A percentile compares a stretch with the other conserved stretches of the same genome.
Evolutionary conservation across 2,888 invertebrate genomes (phyloP).

Genomic region (Antheraea assamensis): DNA sequence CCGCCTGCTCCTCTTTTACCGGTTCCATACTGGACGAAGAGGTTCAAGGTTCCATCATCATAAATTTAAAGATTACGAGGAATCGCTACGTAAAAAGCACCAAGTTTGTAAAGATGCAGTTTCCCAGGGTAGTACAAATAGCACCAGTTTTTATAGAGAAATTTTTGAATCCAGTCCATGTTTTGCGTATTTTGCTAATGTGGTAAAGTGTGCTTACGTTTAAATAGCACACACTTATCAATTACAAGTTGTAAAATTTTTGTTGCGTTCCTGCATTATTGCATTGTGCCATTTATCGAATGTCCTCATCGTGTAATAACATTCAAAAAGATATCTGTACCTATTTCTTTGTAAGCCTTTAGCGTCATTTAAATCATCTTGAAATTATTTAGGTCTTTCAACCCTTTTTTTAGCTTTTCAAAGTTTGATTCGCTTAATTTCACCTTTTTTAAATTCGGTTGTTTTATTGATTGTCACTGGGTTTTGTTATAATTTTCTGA

Average conservation of each 20-base stretch:
- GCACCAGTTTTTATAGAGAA: slow-evolving; percentile 17
- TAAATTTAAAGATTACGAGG: slow-evolving; percentile 23
- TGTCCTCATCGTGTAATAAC: too few relatives aligned
- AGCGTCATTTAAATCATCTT: too few relatives aligned
- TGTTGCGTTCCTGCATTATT: too few relatives aligned
- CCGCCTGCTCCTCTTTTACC: slow-evolving; percentile 32
- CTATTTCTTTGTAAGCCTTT: too few relatives aligned
- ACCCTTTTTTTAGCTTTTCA: too few relatives aligned
- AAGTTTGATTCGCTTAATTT: too few relatives aligned
- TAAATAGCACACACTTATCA: background rate
- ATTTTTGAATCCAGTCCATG: background rate
- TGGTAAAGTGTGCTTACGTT: background rate
- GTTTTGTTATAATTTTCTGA: too few relatives aligned
- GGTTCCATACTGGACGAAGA: slow-evolving; percentile 15
- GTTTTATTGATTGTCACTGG: too few relatives aligned
- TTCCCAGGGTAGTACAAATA: slow-evolving; percentile 11
- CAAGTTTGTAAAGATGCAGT: slow-evolving; percentile 9
- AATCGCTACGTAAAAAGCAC: slow-evolving; percentile 18
- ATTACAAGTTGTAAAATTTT: background rate
- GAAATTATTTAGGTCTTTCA: too few relatives aligned
- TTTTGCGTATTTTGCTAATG: background rate
- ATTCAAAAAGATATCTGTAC: too few relatives aligned
- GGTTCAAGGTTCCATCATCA: slow-evolving; percentile 16
- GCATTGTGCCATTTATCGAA: too few relatives aligned
- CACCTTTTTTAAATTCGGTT: too few relatives aligned